A percentile compares a stretch with the other conserved stretches of the same genome.
Evolutionary conservation across 2,113 vertebrate species (phyloP).

Genomic region (Dryoscopus gambensis): DNA sequence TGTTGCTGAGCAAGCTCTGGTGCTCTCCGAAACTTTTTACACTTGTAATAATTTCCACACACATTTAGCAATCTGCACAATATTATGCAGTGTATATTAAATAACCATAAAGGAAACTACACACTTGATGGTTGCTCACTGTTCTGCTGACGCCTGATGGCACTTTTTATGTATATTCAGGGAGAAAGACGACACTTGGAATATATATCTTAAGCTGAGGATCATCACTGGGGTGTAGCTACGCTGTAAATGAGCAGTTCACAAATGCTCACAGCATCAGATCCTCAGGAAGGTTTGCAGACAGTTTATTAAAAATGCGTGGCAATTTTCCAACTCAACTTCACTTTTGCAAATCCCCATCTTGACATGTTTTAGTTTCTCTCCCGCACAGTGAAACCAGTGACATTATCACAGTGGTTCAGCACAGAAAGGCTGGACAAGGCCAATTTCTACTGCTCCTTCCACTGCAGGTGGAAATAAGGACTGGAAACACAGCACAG

Average conservation of each 20-base stretch:
- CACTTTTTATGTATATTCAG: background rate
- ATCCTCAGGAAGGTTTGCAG: background rate
- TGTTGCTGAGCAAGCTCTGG: background rate
- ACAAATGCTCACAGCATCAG: background rate
- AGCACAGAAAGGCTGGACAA: background rate
- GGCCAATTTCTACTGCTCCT: background rate
- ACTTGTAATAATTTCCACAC: background rate
- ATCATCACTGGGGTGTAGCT: background rate
- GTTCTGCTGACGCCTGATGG: background rate
- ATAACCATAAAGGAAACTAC: background rate
- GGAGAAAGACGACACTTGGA: background rate
- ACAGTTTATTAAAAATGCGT: background rate
- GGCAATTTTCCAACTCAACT: background rate
- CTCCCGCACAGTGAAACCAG: background rate
- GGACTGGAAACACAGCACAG: background rate
- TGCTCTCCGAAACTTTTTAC: background rate
- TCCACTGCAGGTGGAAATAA: accelerated
- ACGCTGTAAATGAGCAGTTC: background rate
- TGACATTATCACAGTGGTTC: background rate
- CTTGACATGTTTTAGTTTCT: background rate
- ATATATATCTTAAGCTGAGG: background rate
- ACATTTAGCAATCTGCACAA: background rate
- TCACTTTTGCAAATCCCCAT: background rate
- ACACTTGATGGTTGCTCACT: background rate
- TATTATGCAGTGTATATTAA: background rate